Evolutionary conservation across 2,797 vertebrate genomes (phyloP).

Genomic region (Sebastes diploproa): DNA sequence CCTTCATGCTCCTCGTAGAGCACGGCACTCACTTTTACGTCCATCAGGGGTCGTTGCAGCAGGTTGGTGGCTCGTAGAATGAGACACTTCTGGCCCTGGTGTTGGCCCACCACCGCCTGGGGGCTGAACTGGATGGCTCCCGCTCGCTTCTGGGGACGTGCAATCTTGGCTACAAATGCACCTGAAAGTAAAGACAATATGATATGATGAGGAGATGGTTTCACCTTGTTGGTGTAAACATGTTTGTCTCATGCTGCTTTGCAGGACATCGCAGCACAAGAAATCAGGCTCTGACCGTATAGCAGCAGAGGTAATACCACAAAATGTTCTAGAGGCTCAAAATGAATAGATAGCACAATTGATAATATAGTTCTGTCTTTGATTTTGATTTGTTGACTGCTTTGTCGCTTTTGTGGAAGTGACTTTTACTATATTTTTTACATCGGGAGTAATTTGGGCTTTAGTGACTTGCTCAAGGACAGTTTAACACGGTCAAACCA

Average conservation of each 20-base stretch:
- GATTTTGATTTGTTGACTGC: background rate
- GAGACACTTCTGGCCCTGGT: constrained; percentile 87
- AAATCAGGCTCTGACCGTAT: background rate
- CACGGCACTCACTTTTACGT: constrained; percentile 89
- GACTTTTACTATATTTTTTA: background rate
- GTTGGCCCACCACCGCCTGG: constrained; percentile 87
- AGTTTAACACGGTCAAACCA: no score
- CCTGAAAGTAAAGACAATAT: constrained; percentile 77
- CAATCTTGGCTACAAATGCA: constrained; percentile 98
- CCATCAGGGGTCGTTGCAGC: constrained; percentile 89
- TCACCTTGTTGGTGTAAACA: background rate
- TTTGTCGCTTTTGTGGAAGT: background rate
- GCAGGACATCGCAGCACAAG: background rate
- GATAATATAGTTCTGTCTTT: no score
- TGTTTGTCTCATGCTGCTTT: background rate
- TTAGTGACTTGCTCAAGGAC: background rate
- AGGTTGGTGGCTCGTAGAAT: constrained; percentile 93
- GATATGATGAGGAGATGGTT: background rate
- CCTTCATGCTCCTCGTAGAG: constrained; percentile 92
- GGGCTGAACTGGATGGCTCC: constrained; percentile 93
- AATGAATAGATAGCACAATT: background rate
- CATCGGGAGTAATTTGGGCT: background rate
- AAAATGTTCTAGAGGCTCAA: background rate
- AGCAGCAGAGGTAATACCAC: background rate
- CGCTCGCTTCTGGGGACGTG: constrained; percentile 92